Conservation (phyloP, 2,113 vertebrate species). For the Chloropsis hardwickii region DNA sequence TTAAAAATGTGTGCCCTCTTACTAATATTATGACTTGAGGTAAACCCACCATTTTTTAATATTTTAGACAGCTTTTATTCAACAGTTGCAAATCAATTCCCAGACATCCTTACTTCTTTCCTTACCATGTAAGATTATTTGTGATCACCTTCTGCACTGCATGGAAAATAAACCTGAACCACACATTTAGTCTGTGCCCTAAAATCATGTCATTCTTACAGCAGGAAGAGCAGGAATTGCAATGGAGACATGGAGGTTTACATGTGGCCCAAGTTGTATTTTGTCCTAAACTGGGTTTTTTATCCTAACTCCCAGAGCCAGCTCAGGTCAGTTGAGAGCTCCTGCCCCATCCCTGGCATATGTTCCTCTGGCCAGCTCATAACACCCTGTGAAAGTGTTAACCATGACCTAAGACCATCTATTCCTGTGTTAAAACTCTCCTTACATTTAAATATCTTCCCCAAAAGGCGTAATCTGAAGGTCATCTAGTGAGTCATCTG, state of each 20-base stretch:
- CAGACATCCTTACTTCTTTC: background rate
- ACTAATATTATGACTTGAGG: background rate
- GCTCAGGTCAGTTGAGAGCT: background rate
- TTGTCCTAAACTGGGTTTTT: background rate
- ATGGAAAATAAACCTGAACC: background rate
- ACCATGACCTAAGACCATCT: background rate
- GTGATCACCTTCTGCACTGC: background rate
- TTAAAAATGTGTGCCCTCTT: background rate
- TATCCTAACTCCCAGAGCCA: background rate
- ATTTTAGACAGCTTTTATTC: background rate
- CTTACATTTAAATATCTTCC: background rate
- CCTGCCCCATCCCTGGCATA: background rate
- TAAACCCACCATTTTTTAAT: background rate
- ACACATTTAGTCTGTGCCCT: background rate
- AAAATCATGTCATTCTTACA: background rate
- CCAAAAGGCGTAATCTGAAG: background rate
- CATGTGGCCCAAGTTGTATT: background rate
- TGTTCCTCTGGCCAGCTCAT: background rate
- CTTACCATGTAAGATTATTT: background rate
- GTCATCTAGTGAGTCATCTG: background rate
- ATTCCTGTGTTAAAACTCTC: background rate
- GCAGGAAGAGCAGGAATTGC: background rate
- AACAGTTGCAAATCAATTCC: background rate
- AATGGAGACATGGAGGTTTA: background rate
- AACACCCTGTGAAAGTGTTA: background rate